phyloP scores from a whole-genome alignment of 2,797 vertebrate genomes.

The Nannoperca obscura region DNA sequence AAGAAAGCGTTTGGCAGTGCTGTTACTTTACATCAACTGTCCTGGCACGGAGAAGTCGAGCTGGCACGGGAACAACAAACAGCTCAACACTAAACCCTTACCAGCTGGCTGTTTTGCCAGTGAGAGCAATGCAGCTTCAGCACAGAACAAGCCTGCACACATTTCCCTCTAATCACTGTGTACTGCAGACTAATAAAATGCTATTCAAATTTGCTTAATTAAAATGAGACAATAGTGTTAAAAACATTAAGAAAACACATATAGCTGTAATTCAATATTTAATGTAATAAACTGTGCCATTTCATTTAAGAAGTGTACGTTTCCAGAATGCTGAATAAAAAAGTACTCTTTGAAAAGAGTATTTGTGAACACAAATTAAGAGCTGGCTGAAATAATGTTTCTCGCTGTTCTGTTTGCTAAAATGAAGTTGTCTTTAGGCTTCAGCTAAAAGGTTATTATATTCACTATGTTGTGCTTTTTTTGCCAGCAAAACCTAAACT shows the following conservation, averaged over 20 bases:
- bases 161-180: slow-evolving; percentile 56
- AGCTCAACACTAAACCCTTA: slow-evolving; percentile 70
- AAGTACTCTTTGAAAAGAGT: neutral
- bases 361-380: too few relatives aligned
- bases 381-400: too few relatives aligned
- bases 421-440: neutral
- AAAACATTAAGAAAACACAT: slow-evolving; percentile 28
- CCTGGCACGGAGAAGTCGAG: slow-evolving; percentile 46
- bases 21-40: slow-evolving; percentile 56
- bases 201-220: slow-evolving; percentile 53
- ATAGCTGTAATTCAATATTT: slow-evolving; percentile 19
- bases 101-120: slow-evolving; percentile 71
- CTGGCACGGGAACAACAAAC: slow-evolving; percentile 63
- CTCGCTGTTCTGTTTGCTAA: neutral
- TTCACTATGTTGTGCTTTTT: neutral
- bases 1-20: slow-evolving; percentile 52
- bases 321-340: neutral
- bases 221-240: slow-evolving; percentile 21
- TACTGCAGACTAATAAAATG: slow-evolving; percentile 54
- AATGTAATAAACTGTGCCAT: slow-evolving; percentile 1
- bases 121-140: slow-evolving; percentile 44
- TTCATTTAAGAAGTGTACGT: neutral
- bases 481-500: neutral
- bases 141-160: slow-evolving; percentile 55
- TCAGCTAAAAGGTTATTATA: neutral